These are phyloP conservation scores for Halcyon smyrnensis DNA, from an alignment of 2,797 vertebrate species.

Conservation along the genomic window DNA sequence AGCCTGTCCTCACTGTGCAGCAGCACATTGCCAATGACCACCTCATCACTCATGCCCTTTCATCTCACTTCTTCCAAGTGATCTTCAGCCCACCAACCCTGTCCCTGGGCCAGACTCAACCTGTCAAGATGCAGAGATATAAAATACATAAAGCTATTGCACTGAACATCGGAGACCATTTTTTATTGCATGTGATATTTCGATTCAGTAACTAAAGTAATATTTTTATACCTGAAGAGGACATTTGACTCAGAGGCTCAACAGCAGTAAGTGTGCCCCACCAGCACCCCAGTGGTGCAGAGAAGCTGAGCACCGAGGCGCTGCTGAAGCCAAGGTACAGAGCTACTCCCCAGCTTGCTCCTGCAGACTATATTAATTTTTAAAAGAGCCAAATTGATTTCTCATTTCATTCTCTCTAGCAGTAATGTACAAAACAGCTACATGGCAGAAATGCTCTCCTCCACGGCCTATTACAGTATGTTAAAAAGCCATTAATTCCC, in stretches of 20 bases:
- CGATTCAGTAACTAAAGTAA: not conserved
- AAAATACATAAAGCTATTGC: not conserved
- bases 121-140: not conserved
- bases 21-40: not conserved
- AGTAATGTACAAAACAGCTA: slow-evolving; percentile 33
- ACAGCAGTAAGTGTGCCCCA: not conserved
- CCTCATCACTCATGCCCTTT: not conserved
- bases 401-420: slow-evolving; percentile 20
- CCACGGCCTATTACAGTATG: not conserved
- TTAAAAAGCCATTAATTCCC: slow-evolving; percentile 35
- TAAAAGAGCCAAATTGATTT: slow-evolving; percentile 41
- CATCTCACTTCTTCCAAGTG: not conserved
- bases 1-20: not conserved
- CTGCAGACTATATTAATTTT: slow-evolving; percentile 22
- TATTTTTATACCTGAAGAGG: not conserved
- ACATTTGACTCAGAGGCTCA: not conserved
- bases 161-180: not conserved
- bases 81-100: not conserved
- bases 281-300: not conserved
- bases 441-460: not conserved
- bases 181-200: not conserved
- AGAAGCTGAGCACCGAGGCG: not conserved
- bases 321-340: not conserved
- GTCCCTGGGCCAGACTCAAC: not conserved
- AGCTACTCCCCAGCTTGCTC: not conserved